Evolutionary conservation across 2,888 invertebrate species (phyloP).

Genomic region (Drosophila cognata): DNA sequence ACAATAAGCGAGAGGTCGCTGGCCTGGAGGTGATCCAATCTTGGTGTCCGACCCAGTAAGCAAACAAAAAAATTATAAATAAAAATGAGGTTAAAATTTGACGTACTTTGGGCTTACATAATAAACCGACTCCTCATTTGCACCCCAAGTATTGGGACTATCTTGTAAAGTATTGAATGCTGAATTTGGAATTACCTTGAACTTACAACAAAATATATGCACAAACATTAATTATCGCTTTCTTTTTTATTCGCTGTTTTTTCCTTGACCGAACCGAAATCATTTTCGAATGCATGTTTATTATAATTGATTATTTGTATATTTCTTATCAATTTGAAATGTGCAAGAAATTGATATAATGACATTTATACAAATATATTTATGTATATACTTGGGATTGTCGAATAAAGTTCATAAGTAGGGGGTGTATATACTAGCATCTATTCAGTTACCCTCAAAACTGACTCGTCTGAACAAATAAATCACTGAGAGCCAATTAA

Average conservation of each 20-base stretch:
- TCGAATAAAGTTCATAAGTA: neutral
- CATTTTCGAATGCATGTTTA: neutral
- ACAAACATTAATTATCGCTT: neutral
- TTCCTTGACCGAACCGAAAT: neutral
- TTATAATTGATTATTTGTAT: neutral
- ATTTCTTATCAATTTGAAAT: neutral
- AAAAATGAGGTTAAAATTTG: neutral
- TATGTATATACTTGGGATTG: neutral
- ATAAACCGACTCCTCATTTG: neutral
- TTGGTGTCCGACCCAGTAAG: neutral
- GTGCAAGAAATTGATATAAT: neutral
- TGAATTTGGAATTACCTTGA: neutral
- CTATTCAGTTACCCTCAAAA: neutral
- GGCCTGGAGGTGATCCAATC: too few species aligned
- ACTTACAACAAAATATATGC: neutral
- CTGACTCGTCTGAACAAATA: slow-evolving; percentile 2
- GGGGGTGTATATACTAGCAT: neutral
- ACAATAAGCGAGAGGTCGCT: neutral
- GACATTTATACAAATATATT: too few species aligned
- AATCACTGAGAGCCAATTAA: slow-evolving; percentile 10
- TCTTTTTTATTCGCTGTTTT: neutral
- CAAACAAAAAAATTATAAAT: neutral
- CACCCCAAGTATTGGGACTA: neutral
- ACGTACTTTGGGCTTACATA: neutral
- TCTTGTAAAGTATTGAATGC: neutral